Base-by-base conservation (phyloP, 2,888 invertebrate species). In the Sminthurides aquaticus region DNA sequence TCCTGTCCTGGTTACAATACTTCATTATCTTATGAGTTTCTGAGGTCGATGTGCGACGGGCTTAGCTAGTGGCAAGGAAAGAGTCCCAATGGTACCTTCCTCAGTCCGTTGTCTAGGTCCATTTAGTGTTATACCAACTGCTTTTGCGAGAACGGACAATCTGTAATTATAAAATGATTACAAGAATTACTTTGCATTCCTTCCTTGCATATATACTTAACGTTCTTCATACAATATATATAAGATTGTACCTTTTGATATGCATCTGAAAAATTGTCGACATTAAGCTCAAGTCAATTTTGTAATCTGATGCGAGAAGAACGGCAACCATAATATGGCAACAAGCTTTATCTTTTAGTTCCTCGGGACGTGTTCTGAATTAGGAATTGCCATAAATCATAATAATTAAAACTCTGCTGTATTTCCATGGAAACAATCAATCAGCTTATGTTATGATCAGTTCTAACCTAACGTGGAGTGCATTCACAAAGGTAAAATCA, bases 291-390 rank as follows among this genome's bases (percentile, higher is more conserved):
- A 73, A 67, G 66, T 73, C 73, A 64, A 73, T 66, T 15, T 34
- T 27, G 15, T 67, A 67, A 24, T 73, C 67, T 52, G 68, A 70
- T 3, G 71, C 69, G 3, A 73, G 58, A 3, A 73, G 59, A 22
- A 70, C 69, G 1, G 69, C 49, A 22, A 71, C 71, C 68, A 73
- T 70, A 5, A 71, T 69, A 49, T 71, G 71, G 49, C 73, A 73
- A 52, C 70, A 71, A 1, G 67, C 58, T 52, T 73, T 73, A 34
- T 73, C 71, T 56, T 66, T 70, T 43, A 28, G 54, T 0, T 64
- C 58, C 20, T 68, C 67, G 0, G 70, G 57, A 2, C 69, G 69
- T 49, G 67, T 64, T 55, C 72, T 72, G 59, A 1, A 65, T 28
- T n/a, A 48, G 55, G 34, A 52, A 57, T 18, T 18, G 25, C 28